Conservation (phyloP, 2,113 vertebrate genomes). For the Steatornis caripensis region DNA sequence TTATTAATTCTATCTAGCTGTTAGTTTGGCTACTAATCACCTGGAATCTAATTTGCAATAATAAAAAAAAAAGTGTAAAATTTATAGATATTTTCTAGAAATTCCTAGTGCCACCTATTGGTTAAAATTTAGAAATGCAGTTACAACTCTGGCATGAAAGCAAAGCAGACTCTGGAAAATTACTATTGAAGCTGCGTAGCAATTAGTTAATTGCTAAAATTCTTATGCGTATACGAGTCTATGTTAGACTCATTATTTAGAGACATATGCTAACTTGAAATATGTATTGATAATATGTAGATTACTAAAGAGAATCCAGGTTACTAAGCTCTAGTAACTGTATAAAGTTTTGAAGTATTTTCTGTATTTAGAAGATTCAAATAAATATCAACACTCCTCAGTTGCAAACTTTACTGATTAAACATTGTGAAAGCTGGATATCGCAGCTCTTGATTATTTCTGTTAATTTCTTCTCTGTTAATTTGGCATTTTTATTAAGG, state of each 20-base stretch:
- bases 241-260: background rate
- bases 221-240: accelerated
- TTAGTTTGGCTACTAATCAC: background rate
- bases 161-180: background rate
- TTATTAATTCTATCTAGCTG: background rate
- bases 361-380: background rate
- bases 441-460: background rate
- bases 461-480: background rate
- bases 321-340: background rate
- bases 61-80: background rate
- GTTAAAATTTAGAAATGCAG: background rate
- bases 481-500: background rate
- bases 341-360: background rate
- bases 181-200: background rate
- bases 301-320: background rate
- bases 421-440: background rate
- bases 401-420: background rate
- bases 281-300: background rate
- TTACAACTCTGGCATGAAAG: background rate
- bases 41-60: background rate
- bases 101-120: slow-evolving; percentile 50
- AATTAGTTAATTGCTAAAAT: background rate
- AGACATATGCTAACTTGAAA: background rate
- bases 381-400: background rate
- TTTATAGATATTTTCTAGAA: background rate